Evolutionary conservation across 2,113 vertebrate genomes (phyloP), one percentile per base, ranked within the genome.

Genomic region (Brachionichthys hirsutus): DNA sequence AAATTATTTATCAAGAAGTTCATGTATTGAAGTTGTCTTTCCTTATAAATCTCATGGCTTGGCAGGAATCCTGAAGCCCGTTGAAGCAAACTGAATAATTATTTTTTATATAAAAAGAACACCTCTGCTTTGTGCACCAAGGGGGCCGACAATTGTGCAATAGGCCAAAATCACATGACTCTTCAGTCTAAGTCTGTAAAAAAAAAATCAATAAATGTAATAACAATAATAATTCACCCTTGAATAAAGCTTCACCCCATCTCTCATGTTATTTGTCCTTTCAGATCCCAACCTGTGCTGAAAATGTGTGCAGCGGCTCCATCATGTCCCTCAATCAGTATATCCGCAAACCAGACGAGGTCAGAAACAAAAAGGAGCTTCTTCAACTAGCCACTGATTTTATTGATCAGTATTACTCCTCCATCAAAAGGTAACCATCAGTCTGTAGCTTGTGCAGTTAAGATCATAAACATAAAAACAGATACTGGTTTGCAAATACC

Each of bases 371-470:
- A 87, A 92, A 93, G 0, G 92, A 97, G 79, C 87, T 98, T 49
- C 92, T 98, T 18, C 88, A 90, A 0, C 87, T 98, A 52, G 95
- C 97, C 52, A 95, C 94, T 35, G 96, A 99, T 80, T 99, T 99
- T 76, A 94, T 99, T 16, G 93, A 98, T 73, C 97, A 99, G 82
- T 99, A 98, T 84, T 99, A 96, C 82, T 94, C 95, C 2, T 98
- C 95, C 46, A 98, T 98, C 65, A 99, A 94, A 92, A 97, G 96
- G 97, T 84, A 89, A 87, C 88, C 3, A 1, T 38, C 15, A n/a
- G n/a, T 40, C 30, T 20, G 12, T 12, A 9, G 3, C 46, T 4
- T 19, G 53, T 30, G 43, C 34, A 55, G 3, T 30, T 30, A 30
- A 30, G 24, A 4, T 30, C 8, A 30, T 30, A 8, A 30, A 30